Percentiles rank a stretch among this genome's conserved stretches.
These are phyloP conservation scores for Mythimna lalbum DNA, from an alignment of 2,888 invertebrate species.

Conservation along the genomic window DNA sequence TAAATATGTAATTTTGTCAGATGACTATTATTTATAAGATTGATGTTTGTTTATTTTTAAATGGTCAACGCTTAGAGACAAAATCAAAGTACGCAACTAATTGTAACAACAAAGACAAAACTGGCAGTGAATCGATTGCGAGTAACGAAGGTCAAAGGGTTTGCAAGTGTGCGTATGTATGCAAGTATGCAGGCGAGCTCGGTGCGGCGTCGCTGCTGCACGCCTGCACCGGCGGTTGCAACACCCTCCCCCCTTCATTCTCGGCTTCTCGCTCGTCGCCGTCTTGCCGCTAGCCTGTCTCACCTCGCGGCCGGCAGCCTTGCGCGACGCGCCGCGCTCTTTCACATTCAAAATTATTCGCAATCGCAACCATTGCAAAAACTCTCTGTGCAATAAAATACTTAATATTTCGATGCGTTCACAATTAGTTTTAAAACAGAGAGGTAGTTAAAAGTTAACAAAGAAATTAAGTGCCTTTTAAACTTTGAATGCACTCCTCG, in stretches of 20 bases:
- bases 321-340: conserved; percentile 91
- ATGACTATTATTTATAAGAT: not conserved
- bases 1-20: not conserved
- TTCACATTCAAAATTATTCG: conserved; percentile 91
- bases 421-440: conserved; percentile 83
- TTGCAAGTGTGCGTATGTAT: conserved; percentile 88
- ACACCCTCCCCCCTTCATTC: conserved; percentile 90
- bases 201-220: conserved; percentile 90
- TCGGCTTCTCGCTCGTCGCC: conserved; percentile 89
- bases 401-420: conserved; percentile 82
- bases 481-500: conserved; percentile 91
- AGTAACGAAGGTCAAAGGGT: conserved; percentile 89
- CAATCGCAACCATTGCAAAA: conserved; percentile 90
- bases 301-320: conserved; percentile 91
- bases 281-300: conserved; percentile 91
- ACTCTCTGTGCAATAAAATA: conserved; percentile 90
- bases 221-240: conserved; percentile 90
- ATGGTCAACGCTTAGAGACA: conserved; percentile 19
- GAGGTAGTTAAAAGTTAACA: conserved; percentile 81
- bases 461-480: conserved; percentile 85
- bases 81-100: conserved; percentile 70
- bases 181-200: conserved; percentile 91
- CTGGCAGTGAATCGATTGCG: conserved; percentile 86
- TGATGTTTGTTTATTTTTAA: conserved; percentile 1
- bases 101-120: conserved; percentile 84